Conservation (phyloP, 2,797 vertebrate genomes). For the Helicolenus hilgendorfi region DNA sequence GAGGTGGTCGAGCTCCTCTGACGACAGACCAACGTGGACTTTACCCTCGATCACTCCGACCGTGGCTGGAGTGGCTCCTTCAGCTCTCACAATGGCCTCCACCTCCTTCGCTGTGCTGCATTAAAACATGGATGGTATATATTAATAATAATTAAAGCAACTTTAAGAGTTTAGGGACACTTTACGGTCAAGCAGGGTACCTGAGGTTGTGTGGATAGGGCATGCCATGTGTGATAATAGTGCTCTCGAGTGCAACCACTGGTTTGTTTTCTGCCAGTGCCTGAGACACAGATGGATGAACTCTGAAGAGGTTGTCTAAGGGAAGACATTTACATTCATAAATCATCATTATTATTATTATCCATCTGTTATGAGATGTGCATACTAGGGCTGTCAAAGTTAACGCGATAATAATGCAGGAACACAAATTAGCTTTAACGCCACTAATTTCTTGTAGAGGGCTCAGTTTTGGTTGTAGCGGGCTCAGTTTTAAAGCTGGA, state of each 20-base stretch:
- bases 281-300: constrained; percentile 91
- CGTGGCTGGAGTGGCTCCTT: constrained; percentile 92
- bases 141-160: background rate
- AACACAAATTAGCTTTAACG: too few relatives aligned
- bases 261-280: constrained; percentile 90
- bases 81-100: constrained; percentile 89
- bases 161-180: background rate
- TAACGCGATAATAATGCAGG: too few relatives aligned
- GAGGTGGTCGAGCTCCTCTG: constrained; percentile 90
- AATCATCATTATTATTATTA: background rate
- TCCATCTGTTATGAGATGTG: background rate
- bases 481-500: too few relatives aligned
- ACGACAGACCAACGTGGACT: constrained; percentile 90
- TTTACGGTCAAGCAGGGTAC: constrained; percentile 68
- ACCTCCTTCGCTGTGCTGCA: constrained; percentile 92
- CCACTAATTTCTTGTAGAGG: too few relatives aligned
- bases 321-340: background rate
- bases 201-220: constrained; percentile 94
- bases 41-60: constrained; percentile 90
- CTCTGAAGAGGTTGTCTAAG: constrained; percentile 88
- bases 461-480: too few relatives aligned
- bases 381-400: too few relatives aligned
- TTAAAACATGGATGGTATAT: background rate
- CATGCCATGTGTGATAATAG: constrained; percentile 96
- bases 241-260: constrained; percentile 94